Evolutionary conservation across 2,888 invertebrate genomes (phyloP).

Genomic region (Megaustenia siamemsis): DNA sequence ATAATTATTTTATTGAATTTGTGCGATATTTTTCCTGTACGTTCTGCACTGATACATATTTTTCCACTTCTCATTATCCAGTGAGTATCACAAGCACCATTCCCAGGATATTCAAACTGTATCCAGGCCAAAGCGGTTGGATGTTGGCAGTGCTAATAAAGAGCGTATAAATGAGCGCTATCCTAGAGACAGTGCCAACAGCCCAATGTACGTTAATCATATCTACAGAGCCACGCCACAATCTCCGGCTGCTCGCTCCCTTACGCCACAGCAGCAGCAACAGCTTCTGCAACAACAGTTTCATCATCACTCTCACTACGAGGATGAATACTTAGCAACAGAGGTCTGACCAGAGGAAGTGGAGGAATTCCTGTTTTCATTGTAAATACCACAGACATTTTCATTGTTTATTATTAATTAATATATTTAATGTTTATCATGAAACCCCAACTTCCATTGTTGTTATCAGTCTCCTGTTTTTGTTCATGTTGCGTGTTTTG

Average conservation of each 20-base stretch:
- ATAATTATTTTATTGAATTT: too few relatives aligned
- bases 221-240: conserved; percentile 18
- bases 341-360: conserved; percentile 46
- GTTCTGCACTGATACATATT: not conserved
- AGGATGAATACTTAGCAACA: conserved; percentile 56
- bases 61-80: conserved; percentile 9
- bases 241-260: conserved; percentile 8
- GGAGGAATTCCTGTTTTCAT: not conserved
- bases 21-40: not conserved
- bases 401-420: too few relatives aligned
- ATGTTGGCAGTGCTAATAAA: not conserved
- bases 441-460: not conserved
- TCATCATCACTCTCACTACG: conserved; percentile 49
- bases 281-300: conserved; percentile 26
- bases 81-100: conserved; percentile 38
- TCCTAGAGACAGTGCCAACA: conserved; percentile 47
- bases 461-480: not conserved
- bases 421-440: not conserved
- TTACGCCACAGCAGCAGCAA: conserved; percentile 44
- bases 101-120: conserved; percentile 26
- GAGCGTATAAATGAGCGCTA: not conserved
- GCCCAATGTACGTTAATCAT: conserved; percentile 35
- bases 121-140: conserved; percentile 7
- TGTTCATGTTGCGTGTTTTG: conserved; percentile 1
- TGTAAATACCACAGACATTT: conserved; percentile 27